A percentile compares a stretch with the other conserved stretches of the same genome.
phyloP scores from a whole-genome alignment of 2,797 vertebrate species.

The Dicrostonyx torquatus region DNA sequence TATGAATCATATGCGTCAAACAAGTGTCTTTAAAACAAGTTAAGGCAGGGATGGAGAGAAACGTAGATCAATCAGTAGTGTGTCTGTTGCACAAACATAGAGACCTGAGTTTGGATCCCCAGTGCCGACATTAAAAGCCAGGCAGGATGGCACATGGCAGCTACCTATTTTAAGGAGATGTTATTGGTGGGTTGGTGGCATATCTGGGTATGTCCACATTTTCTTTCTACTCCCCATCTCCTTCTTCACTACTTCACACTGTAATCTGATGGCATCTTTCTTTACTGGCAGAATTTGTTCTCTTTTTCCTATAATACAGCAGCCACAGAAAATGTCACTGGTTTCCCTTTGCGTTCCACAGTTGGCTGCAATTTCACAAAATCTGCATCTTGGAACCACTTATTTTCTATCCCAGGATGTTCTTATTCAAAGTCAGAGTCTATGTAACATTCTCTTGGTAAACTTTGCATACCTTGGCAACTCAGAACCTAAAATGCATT shows the following conservation, averaged over 20 bases:
- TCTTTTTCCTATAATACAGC: neutral
- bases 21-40: neutral
- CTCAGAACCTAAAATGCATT: neutral
- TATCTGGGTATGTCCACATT: neutral
- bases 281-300: neutral
- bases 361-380: constrained; percentile 9
- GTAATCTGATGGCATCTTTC: neutral
- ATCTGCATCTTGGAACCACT: neutral
- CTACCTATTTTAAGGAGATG: neutral
- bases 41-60: neutral
- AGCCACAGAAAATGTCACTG: neutral
- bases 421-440: neutral
- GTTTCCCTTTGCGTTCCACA: neutral
- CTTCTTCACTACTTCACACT: neutral
- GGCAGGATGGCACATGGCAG: neutral
- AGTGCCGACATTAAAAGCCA: neutral
- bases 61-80: neutral
- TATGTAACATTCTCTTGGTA: neutral
- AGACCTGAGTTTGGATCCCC: neutral
- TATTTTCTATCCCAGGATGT: neutral
- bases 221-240: neutral
- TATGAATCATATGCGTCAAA: neutral
- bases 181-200: neutral
- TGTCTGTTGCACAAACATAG: neutral
- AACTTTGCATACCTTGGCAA: neutral